A percentile compares a stretch with the other conserved stretches of the same genome.
These are phyloP conservation scores for Calonectris borealis DNA, from an alignment of 2,113 vertebrate genomes.

Conservation along the genomic window DNA sequence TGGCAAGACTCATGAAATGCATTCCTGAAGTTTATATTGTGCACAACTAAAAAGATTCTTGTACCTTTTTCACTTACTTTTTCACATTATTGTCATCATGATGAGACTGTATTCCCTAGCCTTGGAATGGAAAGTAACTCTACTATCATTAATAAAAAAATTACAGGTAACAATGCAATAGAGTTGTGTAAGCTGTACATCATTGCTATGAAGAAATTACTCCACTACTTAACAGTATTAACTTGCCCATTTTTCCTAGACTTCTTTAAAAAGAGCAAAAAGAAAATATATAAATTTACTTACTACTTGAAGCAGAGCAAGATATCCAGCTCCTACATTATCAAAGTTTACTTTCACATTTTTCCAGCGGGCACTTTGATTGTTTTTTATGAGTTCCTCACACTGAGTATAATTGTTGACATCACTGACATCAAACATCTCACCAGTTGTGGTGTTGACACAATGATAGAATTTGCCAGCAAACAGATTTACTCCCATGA, in stretches of 20 bases:
- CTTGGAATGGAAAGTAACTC: not conserved
- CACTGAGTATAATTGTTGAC: conserved; percentile 79
- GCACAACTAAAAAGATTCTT: not conserved
- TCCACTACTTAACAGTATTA: not conserved
- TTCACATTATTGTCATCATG: not conserved
- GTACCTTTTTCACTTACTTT: not conserved
- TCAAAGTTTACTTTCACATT: conserved; percentile 94
- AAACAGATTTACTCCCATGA: conserved; percentile 98
- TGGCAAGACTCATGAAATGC: not conserved
- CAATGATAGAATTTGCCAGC: conserved; percentile 90
- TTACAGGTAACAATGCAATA: not conserved
- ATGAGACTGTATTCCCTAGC: not conserved
- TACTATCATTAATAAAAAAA: not conserved
- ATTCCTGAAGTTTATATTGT: not conserved
- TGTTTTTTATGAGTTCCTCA: conserved; percentile 71
- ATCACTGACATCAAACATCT: conserved; percentile 19
- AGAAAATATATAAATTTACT: conserved; percentile 59
- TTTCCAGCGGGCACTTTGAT: conserved; percentile 81
- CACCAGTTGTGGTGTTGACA: conserved; percentile 74
- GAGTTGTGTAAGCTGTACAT: not conserved
- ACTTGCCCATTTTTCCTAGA: not conserved
- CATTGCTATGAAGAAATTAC: not conserved
- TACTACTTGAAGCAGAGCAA: conserved; percentile 95
- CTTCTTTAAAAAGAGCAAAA: not conserved
- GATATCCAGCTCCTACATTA: conserved; percentile 93